Base-by-base conservation (phyloP, 2,888 invertebrate genomes). In the Brachyptera putata region DNA sequence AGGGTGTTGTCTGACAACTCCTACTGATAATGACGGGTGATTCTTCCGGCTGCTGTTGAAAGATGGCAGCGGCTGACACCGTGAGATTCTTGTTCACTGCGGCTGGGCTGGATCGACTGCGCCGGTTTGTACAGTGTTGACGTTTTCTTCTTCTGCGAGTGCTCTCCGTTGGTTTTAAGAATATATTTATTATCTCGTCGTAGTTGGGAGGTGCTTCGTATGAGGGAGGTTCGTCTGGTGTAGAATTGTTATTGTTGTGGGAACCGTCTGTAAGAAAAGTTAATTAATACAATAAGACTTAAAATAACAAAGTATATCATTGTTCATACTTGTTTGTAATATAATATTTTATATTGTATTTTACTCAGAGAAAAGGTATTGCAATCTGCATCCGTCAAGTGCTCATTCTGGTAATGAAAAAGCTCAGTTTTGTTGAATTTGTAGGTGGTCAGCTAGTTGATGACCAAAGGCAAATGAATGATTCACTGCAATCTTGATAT, bases 151-250 rank as follows among this genome's bases (percentile, higher is more conserved):
- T 58, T n/a, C 58, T 43, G 37, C 57, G 58, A 48, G 36, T 41
- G 39, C 46, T 48, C 26, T n/a, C 36, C 50, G 21, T 30, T 18
- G 58, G 34, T 26, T 57, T 61, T 41, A 48, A n/a, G 55, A 63
- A 62, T 1, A 64, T 70, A 68, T 82, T 83, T 26, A 83, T 79
- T n/a, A 85, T 80, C 62, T 86, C 85, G 61, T 84, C 84, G 68
- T 87, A 87, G 63, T 84, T 83, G 0, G 87, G 87, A 0, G 87
- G 87, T 1, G 84, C 82, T 70, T 87, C 87, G 71, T 87, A 87
- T 49, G 77, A 78, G 0, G 87, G 86, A 9, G 83, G 83, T 34
- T 86, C 85, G 62, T 85, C 84, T 39, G 77, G 74, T 0, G 78
- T 70, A 1, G 72, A 69, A 49, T 78, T 79, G 70, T 76, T 73